Percentiles rank a stretch among this genome's conserved stretches.
These are phyloP conservation scores for Procambarus clarkii DNA, from an alignment of 1,140 invertebrate genomes.

Conservation along the genomic window DNA sequence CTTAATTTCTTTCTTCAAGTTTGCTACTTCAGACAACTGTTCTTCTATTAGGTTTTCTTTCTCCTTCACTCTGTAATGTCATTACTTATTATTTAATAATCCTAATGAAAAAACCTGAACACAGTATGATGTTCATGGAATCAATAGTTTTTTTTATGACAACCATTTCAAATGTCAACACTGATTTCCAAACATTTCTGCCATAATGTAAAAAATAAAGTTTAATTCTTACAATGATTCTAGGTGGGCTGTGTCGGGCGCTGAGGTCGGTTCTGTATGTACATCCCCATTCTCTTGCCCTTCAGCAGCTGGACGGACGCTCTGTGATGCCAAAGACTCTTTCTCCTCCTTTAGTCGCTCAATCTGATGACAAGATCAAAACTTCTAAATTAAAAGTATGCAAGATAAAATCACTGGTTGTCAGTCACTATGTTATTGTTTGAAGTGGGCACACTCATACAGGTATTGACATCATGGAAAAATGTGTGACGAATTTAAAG, in stretches of 20 bases:
- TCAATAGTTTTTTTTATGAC: too few relatives aligned
- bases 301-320: constrained; percentile 76
- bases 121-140: too few relatives aligned
- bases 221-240: constrained; percentile 37
- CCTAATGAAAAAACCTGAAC: too few relatives aligned
- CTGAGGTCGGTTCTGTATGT: constrained; percentile 74
- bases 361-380: constrained; percentile 64
- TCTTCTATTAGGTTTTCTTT: constrained; percentile 63
- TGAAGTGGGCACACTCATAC: too few relatives aligned
- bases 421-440: too few relatives aligned
- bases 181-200: background rate
- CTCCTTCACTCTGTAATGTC: constrained; percentile 57
- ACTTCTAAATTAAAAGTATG: background rate
- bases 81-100: too few relatives aligned
- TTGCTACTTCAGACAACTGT: constrained; percentile 46
- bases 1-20: constrained; percentile 51
- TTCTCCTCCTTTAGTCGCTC: constrained; percentile 77
- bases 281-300: constrained; percentile 78
- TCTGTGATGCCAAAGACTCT: constrained; percentile 76
- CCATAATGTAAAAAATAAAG: background rate
- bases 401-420: too few relatives aligned
- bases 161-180: too few relatives aligned
- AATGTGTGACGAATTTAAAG: too few relatives aligned
- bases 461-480: too few relatives aligned
- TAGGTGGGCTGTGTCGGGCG: constrained; percentile 38